Percentiles rank a stretch among this genome's conserved stretches.
Conservation (phyloP, 1,140 invertebrate genomes). For the Drosophila orosa region DNA sequence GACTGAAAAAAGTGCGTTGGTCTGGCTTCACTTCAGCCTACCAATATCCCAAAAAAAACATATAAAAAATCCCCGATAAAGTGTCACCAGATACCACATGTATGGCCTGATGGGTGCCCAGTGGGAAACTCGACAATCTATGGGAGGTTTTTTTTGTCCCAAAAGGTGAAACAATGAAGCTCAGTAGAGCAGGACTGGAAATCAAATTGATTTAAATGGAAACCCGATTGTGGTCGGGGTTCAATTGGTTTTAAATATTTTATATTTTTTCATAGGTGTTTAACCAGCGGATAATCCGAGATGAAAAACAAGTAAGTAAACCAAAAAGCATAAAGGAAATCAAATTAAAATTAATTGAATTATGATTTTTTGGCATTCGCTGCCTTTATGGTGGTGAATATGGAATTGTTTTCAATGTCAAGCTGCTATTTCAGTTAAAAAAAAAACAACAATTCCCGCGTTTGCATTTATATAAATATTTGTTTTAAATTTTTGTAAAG, state of each 20-base stretch:
- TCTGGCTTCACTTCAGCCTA: slow-evolving; percentile 6
- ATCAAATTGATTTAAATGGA: slow-evolving; percentile 34
- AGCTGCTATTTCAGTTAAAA: not conserved
- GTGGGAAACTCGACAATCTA: slow-evolving; percentile 7
- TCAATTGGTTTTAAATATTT: slow-evolving; percentile 9
- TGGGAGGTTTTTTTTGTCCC: slow-evolving; percentile 3
- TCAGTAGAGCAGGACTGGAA: slow-evolving; percentile 20
- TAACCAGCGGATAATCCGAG: not conserved
- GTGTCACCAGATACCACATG: slow-evolving; percentile 41
- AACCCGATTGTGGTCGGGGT: not conserved
- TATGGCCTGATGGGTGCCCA: slow-evolving; percentile 13
- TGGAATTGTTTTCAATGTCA: not conserved
- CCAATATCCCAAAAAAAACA: slow-evolving; percentile 4
- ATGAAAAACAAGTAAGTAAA: not conserved
- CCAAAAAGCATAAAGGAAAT: not conserved
- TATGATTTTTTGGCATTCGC: not conserved
- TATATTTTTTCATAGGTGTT: not conserved
- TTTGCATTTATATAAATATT: slow-evolving; percentile 8
- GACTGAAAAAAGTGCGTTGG: slow-evolving; percentile 37
- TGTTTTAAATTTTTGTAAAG: not conserved
- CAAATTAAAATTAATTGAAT: not conserved
- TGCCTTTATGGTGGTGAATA: not conserved
- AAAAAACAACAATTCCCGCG: too few relatives aligned
- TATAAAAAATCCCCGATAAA: slow-evolving; percentile 33
- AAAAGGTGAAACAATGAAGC: slow-evolving; percentile 16